A percentile compares a stretch with the other conserved stretches of the same genome.
Evolutionary conservation across 2,797 vertebrate genomes (phyloP).

Genomic region (Acestrorhynchus altus): DNA sequence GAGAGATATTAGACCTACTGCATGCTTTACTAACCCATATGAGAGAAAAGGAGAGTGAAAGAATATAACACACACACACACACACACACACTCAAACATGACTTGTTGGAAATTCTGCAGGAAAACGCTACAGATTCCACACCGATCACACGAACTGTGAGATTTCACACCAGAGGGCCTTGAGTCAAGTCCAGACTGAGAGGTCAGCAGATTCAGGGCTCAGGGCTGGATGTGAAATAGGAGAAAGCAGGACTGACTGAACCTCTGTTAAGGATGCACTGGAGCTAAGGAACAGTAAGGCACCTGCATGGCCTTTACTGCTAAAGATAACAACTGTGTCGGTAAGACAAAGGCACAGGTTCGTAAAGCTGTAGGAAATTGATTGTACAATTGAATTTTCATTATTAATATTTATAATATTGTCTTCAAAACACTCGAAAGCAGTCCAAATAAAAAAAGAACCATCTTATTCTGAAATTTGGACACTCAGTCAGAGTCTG

Average conservation of each 20-base stretch:
- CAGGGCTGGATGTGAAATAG: background rate
- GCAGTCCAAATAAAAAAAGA: no score
- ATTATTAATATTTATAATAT: no score
- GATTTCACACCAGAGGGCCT: background rate
- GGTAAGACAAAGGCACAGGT: no score
- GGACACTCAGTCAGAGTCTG: no score
- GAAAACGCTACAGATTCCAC: background rate
- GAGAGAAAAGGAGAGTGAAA: no score
- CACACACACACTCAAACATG: slow-evolving; percentile 26
- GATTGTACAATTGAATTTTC: no score
- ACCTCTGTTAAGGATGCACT: background rate
- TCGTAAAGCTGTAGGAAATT: no score
- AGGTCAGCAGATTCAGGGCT: background rate
- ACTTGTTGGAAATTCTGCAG: background rate
- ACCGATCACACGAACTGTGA: background rate
- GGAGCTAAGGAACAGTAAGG: background rate
- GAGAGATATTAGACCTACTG: background rate
- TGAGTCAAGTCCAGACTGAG: background rate
- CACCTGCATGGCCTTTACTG: no score
- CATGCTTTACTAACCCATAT: background rate
- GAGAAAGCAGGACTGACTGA: background rate
- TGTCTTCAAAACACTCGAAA: no score
- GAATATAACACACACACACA: no score
- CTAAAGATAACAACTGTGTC: no score
- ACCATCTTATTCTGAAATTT: no score